Conservation (phyloP, 2,113 vertebrate species). For the Rhea americana region DNA sequence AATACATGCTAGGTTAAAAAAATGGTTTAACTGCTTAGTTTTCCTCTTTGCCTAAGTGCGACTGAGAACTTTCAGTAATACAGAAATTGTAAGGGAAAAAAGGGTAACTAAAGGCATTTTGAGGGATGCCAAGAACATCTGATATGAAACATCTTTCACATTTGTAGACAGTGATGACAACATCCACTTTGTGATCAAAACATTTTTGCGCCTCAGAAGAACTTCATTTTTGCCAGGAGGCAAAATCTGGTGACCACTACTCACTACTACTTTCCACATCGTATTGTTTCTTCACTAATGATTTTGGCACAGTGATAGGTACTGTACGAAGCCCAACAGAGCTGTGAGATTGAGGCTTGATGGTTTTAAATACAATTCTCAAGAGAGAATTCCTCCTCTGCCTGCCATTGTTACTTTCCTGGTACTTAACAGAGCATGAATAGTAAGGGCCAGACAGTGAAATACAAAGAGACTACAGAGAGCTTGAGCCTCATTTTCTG, state of each 20-base stretch:
- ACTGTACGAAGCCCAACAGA: conserved; percentile 4
- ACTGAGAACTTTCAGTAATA: neutral
- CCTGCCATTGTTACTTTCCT: neutral
- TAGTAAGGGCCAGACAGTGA: neutral
- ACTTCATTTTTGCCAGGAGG: neutral
- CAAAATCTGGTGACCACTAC: neutral
- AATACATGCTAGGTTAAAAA: neutral
- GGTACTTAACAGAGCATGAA: neutral
- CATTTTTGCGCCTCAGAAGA: neutral
- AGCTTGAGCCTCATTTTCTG: neutral
- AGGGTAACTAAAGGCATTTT: neutral
- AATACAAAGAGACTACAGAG: neutral
- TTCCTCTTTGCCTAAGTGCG: neutral
- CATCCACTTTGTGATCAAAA: conserved; percentile 4
- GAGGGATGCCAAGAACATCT: neutral
- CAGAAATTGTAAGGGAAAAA: neutral
- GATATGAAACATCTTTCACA: neutral
- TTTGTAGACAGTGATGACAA: conserved; percentile 46
- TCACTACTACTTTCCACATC: neutral
- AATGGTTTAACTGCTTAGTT: neutral
- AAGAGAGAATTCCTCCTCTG: neutral
- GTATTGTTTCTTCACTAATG: neutral
- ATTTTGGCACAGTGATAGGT: neutral
- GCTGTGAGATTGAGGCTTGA: neutral
- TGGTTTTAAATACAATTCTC: neutral